phyloP scores from a whole-genome alignment of 2,113 vertebrate genomes.

The Paradoxurus hermaphroditus region DNA sequence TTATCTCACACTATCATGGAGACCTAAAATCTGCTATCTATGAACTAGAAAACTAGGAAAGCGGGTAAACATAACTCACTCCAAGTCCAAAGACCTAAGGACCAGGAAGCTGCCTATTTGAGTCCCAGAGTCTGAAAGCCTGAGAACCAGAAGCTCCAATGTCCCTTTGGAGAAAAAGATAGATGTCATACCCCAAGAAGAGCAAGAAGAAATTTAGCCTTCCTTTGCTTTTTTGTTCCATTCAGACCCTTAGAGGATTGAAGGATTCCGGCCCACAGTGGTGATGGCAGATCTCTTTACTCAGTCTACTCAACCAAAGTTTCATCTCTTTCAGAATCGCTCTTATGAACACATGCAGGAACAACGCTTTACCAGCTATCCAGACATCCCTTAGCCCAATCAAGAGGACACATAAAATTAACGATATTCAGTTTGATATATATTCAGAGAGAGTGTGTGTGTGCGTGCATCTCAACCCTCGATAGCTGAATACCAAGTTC shows the following conservation, averaged over 20 bases:
- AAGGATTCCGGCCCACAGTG: background rate
- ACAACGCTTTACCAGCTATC: background rate
- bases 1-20: background rate
- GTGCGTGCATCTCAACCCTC: background rate
- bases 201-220: background rate
- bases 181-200: background rate
- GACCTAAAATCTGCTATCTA: background rate
- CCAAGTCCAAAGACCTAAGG: background rate
- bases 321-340: background rate
- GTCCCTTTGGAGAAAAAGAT: background rate
- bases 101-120: background rate
- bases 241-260: background rate
- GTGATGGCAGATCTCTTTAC: background rate
- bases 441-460: background rate
- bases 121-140: background rate
- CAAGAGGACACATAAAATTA: background rate
- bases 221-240: background rate
- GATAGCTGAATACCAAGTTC: background rate
- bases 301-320: background rate
- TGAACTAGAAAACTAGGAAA: background rate
- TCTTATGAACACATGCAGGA: background rate
- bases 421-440: background rate
- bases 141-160: background rate
- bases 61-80: background rate
- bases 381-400: background rate